Conservation (phyloP, 2,797 vertebrate genomes). For the Loriculus beryllinus region DNA sequence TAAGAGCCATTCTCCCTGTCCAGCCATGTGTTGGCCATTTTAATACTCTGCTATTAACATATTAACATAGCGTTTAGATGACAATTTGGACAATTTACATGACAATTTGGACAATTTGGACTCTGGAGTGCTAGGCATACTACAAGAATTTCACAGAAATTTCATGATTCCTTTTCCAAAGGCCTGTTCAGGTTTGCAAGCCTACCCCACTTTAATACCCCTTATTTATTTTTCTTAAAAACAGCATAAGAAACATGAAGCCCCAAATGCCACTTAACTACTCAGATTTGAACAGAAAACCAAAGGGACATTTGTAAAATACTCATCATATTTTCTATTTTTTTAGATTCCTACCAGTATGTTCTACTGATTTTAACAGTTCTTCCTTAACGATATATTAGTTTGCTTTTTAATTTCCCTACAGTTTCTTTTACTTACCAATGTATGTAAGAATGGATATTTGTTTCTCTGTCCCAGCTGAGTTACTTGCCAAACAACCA, state of each 20-base stretch:
- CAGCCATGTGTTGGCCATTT: background rate
- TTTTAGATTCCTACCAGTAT: background rate
- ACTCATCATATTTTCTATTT: background rate
- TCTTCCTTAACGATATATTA: background rate
- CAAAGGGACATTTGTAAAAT: background rate
- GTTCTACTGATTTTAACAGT: background rate
- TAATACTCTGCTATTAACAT: background rate
- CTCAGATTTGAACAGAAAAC: background rate
- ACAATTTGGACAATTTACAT: background rate
- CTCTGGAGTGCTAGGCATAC: background rate
- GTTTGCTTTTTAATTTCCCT: background rate
- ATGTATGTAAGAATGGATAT: conserved; percentile 84
- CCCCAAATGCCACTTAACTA: background rate
- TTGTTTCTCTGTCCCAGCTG: conserved; percentile 86
- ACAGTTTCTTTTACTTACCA: conserved; percentile 71
- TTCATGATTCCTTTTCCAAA: background rate
- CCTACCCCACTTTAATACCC: background rate
- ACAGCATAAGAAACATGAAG: background rate
- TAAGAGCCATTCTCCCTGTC: background rate
- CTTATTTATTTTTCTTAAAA: background rate
- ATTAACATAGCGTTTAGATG: background rate
- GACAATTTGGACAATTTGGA: background rate
- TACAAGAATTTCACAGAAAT: background rate
- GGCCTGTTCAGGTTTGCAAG: background rate
- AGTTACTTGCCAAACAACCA: conserved; percentile 90